These are phyloP conservation scores for Aleiodes testaceus DNA, from an alignment of 2,888 invertebrate genomes.

Conservation along the genomic window DNA sequence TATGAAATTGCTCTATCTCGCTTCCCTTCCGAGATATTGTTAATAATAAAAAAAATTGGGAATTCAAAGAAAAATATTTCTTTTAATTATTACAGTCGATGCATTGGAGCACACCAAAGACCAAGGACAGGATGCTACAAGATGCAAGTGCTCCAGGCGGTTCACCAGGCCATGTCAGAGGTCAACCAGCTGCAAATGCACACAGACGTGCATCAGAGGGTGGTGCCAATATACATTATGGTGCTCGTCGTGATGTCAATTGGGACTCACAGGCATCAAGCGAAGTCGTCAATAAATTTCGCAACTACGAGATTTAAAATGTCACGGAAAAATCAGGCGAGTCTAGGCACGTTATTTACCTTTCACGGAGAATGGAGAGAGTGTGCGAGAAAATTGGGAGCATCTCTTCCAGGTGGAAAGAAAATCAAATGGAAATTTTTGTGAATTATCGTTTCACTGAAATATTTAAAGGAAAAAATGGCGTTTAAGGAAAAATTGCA, in stretches of 20 bases:
- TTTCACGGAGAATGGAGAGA: too few species aligned
- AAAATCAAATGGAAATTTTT: background rate
- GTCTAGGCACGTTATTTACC: too few species aligned
- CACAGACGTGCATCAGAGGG: slow-evolving; percentile 88
- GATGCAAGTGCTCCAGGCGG: slow-evolving; percentile 74
- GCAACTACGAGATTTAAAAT: slow-evolving; percentile 92
- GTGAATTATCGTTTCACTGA: slow-evolving; percentile 3
- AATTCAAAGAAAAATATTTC: background rate
- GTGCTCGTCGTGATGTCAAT: slow-evolving; percentile 74
- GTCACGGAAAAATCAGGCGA: background rate
- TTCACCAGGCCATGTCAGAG: slow-evolving; percentile 76
- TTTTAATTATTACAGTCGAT: slow-evolving; percentile 79
- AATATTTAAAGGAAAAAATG: background rate
- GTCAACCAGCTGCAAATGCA: slow-evolving; percentile 75
- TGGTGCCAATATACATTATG: slow-evolving; percentile 85
- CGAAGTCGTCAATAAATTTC: slow-evolving; percentile 89
- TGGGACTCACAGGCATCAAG: slow-evolving; percentile 85
- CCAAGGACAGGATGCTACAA: slow-evolving; percentile 90
- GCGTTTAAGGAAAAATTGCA: slow-evolving; percentile 7
- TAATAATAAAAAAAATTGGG: too few species aligned
- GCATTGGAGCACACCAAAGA: slow-evolving; percentile 94
- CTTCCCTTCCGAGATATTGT: background rate
- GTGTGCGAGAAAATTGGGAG: too few species aligned
- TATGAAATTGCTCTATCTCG: background rate
- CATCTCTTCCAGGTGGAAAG: too few species aligned